phyloP scores from a whole-genome alignment of 2,113 vertebrate genomes.

The Eubucco bourcierii region DNA sequence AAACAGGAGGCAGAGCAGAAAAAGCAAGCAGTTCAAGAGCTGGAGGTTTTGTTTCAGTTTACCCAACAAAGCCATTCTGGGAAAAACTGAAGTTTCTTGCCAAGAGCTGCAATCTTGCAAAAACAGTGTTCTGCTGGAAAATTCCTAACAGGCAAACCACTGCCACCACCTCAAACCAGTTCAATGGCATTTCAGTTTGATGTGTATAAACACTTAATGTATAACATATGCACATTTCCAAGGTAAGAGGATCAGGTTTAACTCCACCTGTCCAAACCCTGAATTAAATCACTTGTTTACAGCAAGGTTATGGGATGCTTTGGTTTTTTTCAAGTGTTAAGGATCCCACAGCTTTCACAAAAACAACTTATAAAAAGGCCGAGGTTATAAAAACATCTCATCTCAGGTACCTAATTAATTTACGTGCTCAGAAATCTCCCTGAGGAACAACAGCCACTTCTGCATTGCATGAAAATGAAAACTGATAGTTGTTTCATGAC shows the following conservation, averaged over 20 bases:
- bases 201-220: not conserved
- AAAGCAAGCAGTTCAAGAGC: slow-evolving; percentile 5
- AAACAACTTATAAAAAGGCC: not conserved
- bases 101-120: slow-evolving; percentile 49
- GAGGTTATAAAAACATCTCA: not conserved
- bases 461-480: not conserved
- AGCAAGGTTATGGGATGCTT: not conserved
- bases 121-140: slow-evolving; percentile 55
- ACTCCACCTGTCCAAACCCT: not conserved
- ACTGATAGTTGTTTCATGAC: not conserved
- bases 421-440: not conserved
- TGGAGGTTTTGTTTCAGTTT: slow-evolving; percentile 54
- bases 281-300: not conserved
- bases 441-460: not conserved
- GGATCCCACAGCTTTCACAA: not conserved
- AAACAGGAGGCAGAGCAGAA: not conserved
- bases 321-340: not conserved
- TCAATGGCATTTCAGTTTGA: not conserved
- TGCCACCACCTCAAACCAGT: not conserved
- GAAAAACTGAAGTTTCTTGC: slow-evolving; percentile 21
- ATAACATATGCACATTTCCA: not conserved
- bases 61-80: slow-evolving; percentile 37
- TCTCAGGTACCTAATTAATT: not conserved
- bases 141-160: slow-evolving; percentile 41
- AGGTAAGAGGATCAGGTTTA: not conserved